A percentile compares a stretch with the other conserved stretches of the same genome.
These are phyloP conservation scores for Palythoa grandis DNA, from an alignment of 92 coral and sea anemone genomes.

Conservation along the genomic window DNA sequence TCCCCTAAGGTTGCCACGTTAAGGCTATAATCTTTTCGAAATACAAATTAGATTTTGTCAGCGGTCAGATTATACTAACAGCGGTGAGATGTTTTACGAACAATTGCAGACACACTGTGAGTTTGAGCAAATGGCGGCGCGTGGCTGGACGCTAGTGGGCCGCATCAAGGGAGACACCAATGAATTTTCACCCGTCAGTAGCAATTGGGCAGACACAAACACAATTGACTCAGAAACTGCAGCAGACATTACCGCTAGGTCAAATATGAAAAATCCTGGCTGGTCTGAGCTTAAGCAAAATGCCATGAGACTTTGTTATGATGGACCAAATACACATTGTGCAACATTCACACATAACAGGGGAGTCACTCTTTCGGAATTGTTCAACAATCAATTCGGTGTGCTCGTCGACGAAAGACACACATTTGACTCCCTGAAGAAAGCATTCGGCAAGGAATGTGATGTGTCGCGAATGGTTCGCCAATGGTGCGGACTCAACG, in stretches of 20 bases:
- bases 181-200: conserved; percentile 94
- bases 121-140: conserved; percentile 86
- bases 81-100: conserved; percentile 22
- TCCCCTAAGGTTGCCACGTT: too few relatives aligned
- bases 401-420: conserved; percentile 77
- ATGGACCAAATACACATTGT: conserved; percentile 76
- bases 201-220: conserved; percentile 85
- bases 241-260: conserved; percentile 62
- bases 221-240: conserved; percentile 72
- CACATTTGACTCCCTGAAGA: conserved; percentile 64
- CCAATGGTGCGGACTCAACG: conserved; percentile 90
- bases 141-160: conserved; percentile 93
- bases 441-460: conserved; percentile 80
- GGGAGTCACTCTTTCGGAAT: conserved; percentile 70
- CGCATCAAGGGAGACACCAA: conserved; percentile 79
- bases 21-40: too few relatives aligned
- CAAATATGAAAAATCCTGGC: conserved; percentile 84
- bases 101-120: conserved; percentile 84
- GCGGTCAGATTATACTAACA: neutral
- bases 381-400: conserved; percentile 90
- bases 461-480: conserved; percentile 69
- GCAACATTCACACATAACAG: conserved; percentile 87
- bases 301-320: conserved; percentile 77
- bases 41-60: neutral
- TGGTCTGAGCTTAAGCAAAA: conserved; percentile 82